Conservation (phyloP, 2,113 vertebrate genomes). For the Entomyzon cyanotis region DNA sequence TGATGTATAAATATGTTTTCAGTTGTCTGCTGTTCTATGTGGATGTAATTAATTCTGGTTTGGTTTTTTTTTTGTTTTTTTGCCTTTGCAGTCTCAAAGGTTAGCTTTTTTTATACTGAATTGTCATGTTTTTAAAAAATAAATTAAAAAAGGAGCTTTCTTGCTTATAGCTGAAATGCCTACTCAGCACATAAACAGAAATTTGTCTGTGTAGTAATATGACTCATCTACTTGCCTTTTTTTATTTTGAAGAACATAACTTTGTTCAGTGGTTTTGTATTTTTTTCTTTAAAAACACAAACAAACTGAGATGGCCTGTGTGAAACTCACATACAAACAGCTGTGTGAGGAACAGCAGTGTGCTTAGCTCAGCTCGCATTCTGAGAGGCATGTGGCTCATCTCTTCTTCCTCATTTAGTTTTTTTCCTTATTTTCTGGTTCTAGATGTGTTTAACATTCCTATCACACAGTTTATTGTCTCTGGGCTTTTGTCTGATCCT, state of each 20-base stretch:
- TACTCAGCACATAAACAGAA: background rate
- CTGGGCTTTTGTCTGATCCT: background rate
- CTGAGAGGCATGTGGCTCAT: background rate
- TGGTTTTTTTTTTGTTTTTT: accelerated
- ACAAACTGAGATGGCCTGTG: background rate
- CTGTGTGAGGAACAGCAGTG: slow-evolving; percentile 7
- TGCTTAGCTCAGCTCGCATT: slow-evolving; percentile 43
- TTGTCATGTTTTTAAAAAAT: background rate
- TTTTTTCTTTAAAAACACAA: background rate
- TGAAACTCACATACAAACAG: background rate
- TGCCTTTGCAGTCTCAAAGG: background rate
- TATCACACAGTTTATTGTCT: background rate
- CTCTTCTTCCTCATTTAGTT: slow-evolving; percentile 50
- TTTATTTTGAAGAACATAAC: background rate
- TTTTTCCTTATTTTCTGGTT: background rate
- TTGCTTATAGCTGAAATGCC: background rate
- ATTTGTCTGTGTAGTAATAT: background rate
- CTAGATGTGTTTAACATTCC: background rate
- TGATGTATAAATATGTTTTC: background rate
- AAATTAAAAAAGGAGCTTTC: background rate
- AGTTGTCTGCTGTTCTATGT: no score
- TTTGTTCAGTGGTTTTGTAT: background rate
- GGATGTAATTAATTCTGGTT: background rate
- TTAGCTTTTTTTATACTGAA: background rate
- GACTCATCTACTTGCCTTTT: background rate